These are phyloP conservation scores for Vombatus ursinus DNA, from an alignment of 2,113 vertebrate species.

Conservation along the genomic window DNA sequence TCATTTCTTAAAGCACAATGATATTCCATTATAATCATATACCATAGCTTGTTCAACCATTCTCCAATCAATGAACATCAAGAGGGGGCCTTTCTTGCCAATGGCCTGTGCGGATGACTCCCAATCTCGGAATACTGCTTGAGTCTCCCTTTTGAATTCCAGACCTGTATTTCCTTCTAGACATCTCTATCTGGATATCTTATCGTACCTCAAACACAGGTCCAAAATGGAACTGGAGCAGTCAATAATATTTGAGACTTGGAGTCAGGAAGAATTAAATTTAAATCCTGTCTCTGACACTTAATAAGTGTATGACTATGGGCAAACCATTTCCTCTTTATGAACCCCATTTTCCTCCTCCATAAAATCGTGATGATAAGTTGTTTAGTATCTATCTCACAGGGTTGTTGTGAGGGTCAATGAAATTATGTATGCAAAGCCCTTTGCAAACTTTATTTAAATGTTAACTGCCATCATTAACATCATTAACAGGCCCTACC, in stretches of 20 bases:
- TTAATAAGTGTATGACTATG: not conserved
- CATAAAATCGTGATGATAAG: not conserved
- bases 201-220: not conserved
- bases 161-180: not conserved
- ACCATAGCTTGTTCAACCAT: not conserved
- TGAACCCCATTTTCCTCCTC: not conserved
- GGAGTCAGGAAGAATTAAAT: not conserved
- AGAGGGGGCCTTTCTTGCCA: not conserved
- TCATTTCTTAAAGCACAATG: not conserved
- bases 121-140: not conserved
- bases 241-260: not conserved
- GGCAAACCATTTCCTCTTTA: not conserved
- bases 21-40: not conserved
- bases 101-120: not conserved
- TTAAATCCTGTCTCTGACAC: not conserved
- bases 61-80: not conserved
- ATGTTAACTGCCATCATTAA: not conserved
- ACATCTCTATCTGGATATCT: not conserved
- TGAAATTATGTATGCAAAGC: not conserved
- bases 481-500: not conserved
- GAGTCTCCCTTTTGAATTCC: not conserved
- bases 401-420: not conserved
- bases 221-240: not conserved
- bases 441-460: not conserved
- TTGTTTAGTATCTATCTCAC: not conserved